These are phyloP conservation scores for Penelope pileata DNA, from an alignment of 2,113 vertebrate genomes.

Conservation along the genomic window DNA sequence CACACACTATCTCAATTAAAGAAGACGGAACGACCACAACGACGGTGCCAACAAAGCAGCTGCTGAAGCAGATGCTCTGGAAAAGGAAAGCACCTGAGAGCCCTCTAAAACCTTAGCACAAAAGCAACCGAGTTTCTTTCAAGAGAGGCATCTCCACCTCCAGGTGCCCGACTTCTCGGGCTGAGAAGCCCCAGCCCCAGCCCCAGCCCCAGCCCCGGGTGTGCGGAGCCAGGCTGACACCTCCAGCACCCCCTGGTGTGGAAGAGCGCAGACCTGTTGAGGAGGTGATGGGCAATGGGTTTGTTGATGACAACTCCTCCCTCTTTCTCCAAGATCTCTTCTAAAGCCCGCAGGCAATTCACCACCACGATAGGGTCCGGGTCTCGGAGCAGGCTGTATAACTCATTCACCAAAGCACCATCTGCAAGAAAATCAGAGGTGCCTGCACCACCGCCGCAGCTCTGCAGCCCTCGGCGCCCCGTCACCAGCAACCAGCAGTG, in stretches of 20 bases:
- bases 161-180: background rate
- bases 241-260: background rate
- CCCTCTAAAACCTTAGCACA: background rate
- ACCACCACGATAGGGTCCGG: slow-evolving; percentile 95
- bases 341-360: slow-evolving; percentile 93
- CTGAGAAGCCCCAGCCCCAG: no score
- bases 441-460: fast-evolving
- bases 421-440: slow-evolving; percentile 74
- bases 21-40: no score
- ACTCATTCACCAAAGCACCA: slow-evolving; percentile 89
- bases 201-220: no score
- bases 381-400: slow-evolving; percentile 95
- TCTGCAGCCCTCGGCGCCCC: no score
- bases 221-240: no score
- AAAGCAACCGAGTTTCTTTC: background rate
- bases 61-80: background rate
- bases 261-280: slow-evolving; percentile 86
- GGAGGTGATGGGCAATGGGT: slow-evolving; percentile 94
- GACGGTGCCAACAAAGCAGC: background rate
- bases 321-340: slow-evolving; percentile 92
- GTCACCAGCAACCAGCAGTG: no score
- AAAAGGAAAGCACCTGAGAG: background rate
- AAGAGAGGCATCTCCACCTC: background rate
- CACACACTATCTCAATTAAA: background rate
- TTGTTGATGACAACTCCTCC: slow-evolving; percentile 97